Evolutionary conservation across 2,113 vertebrate genomes (phyloP).

Genomic region (Ceuthmochares aereus): DNA sequence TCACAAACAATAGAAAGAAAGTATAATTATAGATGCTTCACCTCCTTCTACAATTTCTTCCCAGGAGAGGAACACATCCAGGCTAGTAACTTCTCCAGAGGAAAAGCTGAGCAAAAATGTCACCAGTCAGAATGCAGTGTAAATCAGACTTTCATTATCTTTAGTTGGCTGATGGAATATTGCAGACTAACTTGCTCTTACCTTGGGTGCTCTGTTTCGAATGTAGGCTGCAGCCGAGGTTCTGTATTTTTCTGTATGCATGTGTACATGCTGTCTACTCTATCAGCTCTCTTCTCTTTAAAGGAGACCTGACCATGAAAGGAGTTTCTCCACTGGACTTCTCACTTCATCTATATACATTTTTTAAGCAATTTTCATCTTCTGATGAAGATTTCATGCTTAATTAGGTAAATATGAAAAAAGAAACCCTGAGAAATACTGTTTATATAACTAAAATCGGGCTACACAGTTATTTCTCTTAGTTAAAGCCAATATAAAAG

Average conservation of each 20-base stretch:
- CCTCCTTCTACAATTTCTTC: neutral
- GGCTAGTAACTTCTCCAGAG: neutral
- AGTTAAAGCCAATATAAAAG: neutral
- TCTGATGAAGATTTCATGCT: neutral
- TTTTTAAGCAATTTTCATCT: neutral
- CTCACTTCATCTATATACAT: neutral
- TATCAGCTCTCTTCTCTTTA: neutral
- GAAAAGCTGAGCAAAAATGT: neutral
- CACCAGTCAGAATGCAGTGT: fast-evolving
- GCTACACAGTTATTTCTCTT: neutral
- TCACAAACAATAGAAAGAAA: neutral
- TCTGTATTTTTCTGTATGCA: neutral
- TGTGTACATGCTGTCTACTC: fast-evolving
- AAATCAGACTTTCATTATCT: neutral
- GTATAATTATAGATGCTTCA: neutral
- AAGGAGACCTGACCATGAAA: neutral
- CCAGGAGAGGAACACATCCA: neutral
- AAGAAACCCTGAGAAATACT: neutral
- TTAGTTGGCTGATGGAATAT: neutral
- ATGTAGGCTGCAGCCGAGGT: neutral
- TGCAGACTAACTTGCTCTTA: neutral
- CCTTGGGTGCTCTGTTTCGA: neutral
- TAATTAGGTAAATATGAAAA: neutral
- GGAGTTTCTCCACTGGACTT: neutral
- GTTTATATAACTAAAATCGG: neutral